These are phyloP conservation scores for Echinometra lucunter DNA, from an alignment of 53 echinoderm and acorn worm species.

Conservation along the genomic window DNA sequence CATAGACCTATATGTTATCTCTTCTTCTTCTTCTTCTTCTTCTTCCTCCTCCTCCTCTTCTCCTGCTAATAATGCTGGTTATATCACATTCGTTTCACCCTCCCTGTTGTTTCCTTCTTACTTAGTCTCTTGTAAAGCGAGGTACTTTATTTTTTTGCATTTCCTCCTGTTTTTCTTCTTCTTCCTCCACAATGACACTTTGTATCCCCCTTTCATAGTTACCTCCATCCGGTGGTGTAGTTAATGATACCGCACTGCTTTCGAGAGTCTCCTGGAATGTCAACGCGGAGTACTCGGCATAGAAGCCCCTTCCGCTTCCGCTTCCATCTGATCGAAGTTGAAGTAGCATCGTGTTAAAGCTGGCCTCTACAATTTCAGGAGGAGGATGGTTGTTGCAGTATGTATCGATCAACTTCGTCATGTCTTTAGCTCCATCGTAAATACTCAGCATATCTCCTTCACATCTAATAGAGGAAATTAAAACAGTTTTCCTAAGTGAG, in stretches of 20 bases:
- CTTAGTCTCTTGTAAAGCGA: no score
- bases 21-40: no score
- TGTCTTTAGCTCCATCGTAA: conserved; percentile 42
- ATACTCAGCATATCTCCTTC: conserved; percentile 65
- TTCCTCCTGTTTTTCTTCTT: no score
- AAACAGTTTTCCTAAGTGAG: not conserved
- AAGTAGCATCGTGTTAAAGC: conserved; percentile 85
- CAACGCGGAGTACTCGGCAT: conserved; percentile 75
- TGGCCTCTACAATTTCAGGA: conserved; percentile 80
- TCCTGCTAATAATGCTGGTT: no score
- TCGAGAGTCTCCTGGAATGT: conserved; percentile 59
- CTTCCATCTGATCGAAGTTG: conserved; percentile 79
- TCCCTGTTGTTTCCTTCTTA: no score
- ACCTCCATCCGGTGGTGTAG: not conserved
- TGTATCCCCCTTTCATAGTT: no score
- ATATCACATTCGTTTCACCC: no score
- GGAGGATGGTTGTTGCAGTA: conserved; percentile 79
- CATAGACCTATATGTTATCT: no score
- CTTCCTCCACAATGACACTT: no score
- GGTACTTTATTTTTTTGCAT: no score
- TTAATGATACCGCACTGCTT: not conserved
- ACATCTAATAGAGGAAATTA: conserved; percentile 3
- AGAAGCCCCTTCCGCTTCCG: conserved; percentile 79
- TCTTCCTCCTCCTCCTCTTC: no score
- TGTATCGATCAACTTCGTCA: conserved; percentile 61